Percentiles rank a stretch among this genome's conserved stretches.
Evolutionary conservation across 2,888 invertebrate genomes (phyloP).

Genomic region (Ceramica pisi): DNA sequence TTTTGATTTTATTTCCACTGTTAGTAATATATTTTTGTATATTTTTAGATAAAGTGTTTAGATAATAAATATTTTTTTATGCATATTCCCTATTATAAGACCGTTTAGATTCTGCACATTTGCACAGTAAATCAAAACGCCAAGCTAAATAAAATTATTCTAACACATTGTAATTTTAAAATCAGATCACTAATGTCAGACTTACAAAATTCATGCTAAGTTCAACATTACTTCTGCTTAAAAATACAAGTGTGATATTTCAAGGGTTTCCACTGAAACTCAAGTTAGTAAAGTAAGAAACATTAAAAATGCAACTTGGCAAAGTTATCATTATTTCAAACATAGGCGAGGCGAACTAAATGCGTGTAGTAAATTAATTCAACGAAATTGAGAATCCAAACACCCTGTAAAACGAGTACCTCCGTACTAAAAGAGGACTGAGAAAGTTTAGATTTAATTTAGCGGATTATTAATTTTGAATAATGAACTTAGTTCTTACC

Average conservation of each 20-base stretch:
- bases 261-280: slow-evolving; percentile 31
- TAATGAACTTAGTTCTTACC: slow-evolving; percentile 82
- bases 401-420: slow-evolving; percentile 78
- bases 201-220: slow-evolving; percentile 35
- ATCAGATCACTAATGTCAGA: slow-evolving; percentile 38
- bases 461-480: slow-evolving; percentile 89
- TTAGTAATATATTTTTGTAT: no score
- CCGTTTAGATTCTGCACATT: not conserved
- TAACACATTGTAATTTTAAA: slow-evolving; percentile 46
- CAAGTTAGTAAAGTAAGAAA: slow-evolving; percentile 39
- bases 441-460: slow-evolving; percentile 86
- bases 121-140: slow-evolving; percentile 15
- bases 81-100: no score
- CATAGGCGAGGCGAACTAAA: slow-evolving; percentile 29
- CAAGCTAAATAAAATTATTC: slow-evolving; percentile 42
- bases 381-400: slow-evolving; percentile 63
- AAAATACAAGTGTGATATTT: slow-evolving; percentile 57
- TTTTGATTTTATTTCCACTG: no score
- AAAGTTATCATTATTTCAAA: slow-evolving; percentile 53
- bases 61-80: no score
- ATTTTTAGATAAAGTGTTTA: no score
- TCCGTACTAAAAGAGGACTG: slow-evolving; percentile 77
- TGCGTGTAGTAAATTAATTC: slow-evolving; percentile 49
- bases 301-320: slow-evolving; percentile 48
- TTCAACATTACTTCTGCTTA: slow-evolving; percentile 48